Percentiles rank a stretch among this genome's conserved stretches.
These are phyloP conservation scores for Ceramica pisi DNA, from an alignment of 2,888 invertebrate genomes.

Conservation along the genomic window DNA sequence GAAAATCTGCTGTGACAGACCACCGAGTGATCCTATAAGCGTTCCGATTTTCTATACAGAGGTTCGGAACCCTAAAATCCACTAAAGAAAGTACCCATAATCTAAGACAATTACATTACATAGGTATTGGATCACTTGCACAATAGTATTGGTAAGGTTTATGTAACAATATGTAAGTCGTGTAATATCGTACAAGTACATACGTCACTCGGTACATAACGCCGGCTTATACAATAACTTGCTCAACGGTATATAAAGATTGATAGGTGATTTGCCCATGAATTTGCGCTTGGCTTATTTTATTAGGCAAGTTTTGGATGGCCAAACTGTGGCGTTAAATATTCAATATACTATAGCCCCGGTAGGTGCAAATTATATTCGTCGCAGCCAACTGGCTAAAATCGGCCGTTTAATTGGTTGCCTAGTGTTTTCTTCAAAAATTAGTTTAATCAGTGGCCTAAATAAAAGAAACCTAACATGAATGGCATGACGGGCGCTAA, in stretches of 20 bases:
- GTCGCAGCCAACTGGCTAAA: too few relatives aligned
- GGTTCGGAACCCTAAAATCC: not conserved
- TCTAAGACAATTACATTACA: slow-evolving; percentile 53
- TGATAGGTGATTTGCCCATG: slow-evolving; percentile 17
- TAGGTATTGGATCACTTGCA: slow-evolving; percentile 53
- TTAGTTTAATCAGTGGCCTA: too few relatives aligned
- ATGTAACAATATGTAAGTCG: slow-evolving; percentile 56
- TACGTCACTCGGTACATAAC: slow-evolving; percentile 52
- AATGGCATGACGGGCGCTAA: too few relatives aligned
- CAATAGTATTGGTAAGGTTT: slow-evolving; percentile 57
- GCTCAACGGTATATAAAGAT: slow-evolving; percentile 34
- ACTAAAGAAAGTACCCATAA: slow-evolving; percentile 3
- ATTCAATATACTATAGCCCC: too few relatives aligned
- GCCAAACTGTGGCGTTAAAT: not conserved
- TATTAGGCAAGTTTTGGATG: not conserved
- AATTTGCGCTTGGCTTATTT: slow-evolving; percentile 26
- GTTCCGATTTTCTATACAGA: too few relatives aligned
- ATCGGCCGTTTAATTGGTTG: too few relatives aligned
- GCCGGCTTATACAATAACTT: slow-evolving; percentile 55
- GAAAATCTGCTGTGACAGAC: too few relatives aligned
- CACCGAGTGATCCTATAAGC: too few relatives aligned
- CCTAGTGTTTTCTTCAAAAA: too few relatives aligned
- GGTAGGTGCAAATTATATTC: too few relatives aligned
- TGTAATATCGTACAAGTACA: slow-evolving; percentile 53
- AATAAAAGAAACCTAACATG: too few relatives aligned